phyloP scores from a whole-genome alignment of 53 echinoderm and acorn worm genomes.

The Echinometra lucunter region DNA sequence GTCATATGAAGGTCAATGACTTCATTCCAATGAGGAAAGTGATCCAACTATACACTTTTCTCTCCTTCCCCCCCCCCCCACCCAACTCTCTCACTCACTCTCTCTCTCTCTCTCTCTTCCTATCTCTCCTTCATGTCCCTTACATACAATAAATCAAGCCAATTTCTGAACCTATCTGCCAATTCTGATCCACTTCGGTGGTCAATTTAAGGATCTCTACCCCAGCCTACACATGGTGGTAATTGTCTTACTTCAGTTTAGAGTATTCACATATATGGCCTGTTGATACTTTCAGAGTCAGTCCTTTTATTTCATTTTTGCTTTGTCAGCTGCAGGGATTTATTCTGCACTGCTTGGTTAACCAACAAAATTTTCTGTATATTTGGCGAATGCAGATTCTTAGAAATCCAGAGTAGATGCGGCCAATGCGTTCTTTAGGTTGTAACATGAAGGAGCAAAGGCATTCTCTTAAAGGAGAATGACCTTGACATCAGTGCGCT shows the following conservation, averaged over 20 bases:
- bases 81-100: neutral
- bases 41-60: neutral
- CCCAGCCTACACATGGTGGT: neutral
- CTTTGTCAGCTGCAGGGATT: neutral
- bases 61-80: neutral
- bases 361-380: neutral
- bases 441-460: neutral
- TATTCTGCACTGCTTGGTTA: slow-evolving; percentile 21
- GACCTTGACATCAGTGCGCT: too few species aligned
- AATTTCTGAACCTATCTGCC: slow-evolving; percentile 57
- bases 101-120: neutral
- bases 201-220: slow-evolving; percentile 50
- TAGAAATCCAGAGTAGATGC: neutral
- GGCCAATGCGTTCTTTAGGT: neutral
- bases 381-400: neutral
- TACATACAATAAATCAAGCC: neutral
- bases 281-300: neutral
- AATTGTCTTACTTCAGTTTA: slow-evolving; percentile 36
- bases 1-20: slow-evolving; percentile 18
- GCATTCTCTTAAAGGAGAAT: neutral
- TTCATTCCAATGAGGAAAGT: neutral
- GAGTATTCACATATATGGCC: neutral
- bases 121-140: neutral
- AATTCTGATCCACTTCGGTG: slow-evolving; percentile 30
- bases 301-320: slow-evolving; percentile 11